Evolutionary conservation across 1,140 invertebrate genomes (phyloP).

Genomic region (Drosophila triauraria): DNA sequence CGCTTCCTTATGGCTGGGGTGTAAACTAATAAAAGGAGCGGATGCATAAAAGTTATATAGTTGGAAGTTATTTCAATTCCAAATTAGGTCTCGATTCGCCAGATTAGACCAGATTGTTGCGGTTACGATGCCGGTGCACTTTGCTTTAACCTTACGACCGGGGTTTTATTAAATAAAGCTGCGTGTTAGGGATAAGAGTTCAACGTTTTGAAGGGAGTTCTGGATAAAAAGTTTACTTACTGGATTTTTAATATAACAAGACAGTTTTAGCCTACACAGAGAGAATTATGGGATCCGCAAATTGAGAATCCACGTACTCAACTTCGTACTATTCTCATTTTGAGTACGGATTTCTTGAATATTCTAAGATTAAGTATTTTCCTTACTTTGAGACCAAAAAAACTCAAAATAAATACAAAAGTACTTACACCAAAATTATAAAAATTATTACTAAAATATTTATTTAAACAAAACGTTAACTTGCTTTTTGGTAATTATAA

Average conservation of each 20-base stretch:
- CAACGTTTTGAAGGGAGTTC: background rate
- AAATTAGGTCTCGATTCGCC: slow-evolving; percentile 34
- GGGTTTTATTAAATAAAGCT: slow-evolving; percentile 9
- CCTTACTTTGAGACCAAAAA: too few relatives aligned
- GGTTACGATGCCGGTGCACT: slow-evolving; percentile 1
- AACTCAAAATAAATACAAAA: too few relatives aligned
- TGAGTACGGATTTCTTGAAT: too few relatives aligned
- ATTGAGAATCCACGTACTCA: too few relatives aligned
- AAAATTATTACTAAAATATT: too few relatives aligned
- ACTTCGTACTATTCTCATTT: too few relatives aligned
- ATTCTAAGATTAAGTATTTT: too few relatives aligned
- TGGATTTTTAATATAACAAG: background rate
- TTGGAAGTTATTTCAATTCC: slow-evolving; percentile 34
- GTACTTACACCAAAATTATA: too few relatives aligned
- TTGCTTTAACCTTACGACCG: slow-evolving; percentile 7
- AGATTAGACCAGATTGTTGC: slow-evolving; percentile 13
- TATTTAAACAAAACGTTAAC: background rate
- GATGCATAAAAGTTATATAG: slow-evolving; percentile 38
- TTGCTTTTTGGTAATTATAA: background rate
- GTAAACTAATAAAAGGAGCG: slow-evolving; percentile 42
- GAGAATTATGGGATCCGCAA: too few relatives aligned
- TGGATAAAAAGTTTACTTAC: background rate
- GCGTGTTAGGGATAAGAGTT: background rate
- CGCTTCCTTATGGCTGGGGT: slow-evolving; percentile 37
- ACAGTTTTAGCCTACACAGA: background rate